Evolutionary conservation across 2,888 invertebrate genomes (phyloP), one percentile per base, ranked within the genome.

Genomic region (Pecten maximus): DNA sequence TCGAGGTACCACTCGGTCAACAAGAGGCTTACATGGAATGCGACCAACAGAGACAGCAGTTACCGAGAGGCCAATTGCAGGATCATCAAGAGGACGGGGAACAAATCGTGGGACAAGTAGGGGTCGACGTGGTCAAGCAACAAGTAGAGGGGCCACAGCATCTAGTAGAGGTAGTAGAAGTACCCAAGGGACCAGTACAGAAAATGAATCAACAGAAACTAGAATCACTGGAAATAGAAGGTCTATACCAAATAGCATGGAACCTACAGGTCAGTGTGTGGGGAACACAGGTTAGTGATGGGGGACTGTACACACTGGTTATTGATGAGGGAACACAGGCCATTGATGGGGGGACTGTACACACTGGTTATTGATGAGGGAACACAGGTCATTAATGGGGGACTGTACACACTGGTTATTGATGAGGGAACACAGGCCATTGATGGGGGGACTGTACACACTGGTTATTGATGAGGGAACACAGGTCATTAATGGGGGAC

Each of bases 11-110:
- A 89, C 87, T n/a, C 86, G 88, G 19, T 40, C 90, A n/a, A 89
- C 60, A 16, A 89, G 89, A 50, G 74, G 74, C 35, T 35, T 74
- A 74, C n/a, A 88, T 4, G 91, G 91, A 19, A 54, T 89, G 44
- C 40, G 91, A 40, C 91, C 91, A 1, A 87, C 89, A 60, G 91
- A 92, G 87, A 91, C 91, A 28, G 48, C 15, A 19, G 90, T 91
- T 10, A n/a, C 87, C 8, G n/a, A 15, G 23, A 89, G 48, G 35
- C 40, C 87, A 16, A n/a, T 90, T 15, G 40, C 50, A 2, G 89
- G 74, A 44, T 28, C 74, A 50, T 60, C 88, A 40, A 88, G 89
- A 88, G 87, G 87, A 40, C 89, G 89, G 48, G 88, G 88, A 39
- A 28, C 50, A 23, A 40, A 89, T 28, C 74, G 88, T 39, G 89